These are phyloP conservation scores for Philopotamus ludificatus DNA, from an alignment of 1,140 invertebrate species.

Conservation along the genomic window DNA sequence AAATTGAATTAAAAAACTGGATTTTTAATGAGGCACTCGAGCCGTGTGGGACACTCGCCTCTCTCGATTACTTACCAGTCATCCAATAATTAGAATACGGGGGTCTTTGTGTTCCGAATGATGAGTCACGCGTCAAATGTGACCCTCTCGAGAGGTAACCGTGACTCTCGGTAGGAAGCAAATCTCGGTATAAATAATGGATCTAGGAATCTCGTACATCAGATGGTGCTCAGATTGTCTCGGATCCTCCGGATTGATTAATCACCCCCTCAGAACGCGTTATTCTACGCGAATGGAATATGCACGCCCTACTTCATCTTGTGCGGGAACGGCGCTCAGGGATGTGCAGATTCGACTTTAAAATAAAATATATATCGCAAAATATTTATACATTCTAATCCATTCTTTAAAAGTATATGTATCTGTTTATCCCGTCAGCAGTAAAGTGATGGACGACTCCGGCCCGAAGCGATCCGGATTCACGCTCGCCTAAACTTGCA, in stretches of 20 bases:
- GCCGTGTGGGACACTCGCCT: too few relatives aligned
- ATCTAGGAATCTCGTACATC: background rate
- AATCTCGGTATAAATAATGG: background rate
- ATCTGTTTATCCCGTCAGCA: too few relatives aligned
- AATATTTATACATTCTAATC: too few relatives aligned
- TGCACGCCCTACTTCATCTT: constrained; percentile 5
- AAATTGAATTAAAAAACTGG: too few relatives aligned
- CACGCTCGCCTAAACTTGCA: too few relatives aligned
- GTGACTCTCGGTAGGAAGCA: background rate
- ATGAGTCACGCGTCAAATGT: background rate
- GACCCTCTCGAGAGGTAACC: background rate
- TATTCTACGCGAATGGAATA: constrained; percentile 14
- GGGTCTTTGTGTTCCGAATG: background rate
- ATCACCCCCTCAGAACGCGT: constrained; percentile 3
- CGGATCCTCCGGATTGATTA: constrained; percentile 13
- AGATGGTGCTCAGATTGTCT: background rate
- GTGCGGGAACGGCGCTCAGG: background rate
- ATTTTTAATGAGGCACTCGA: too few relatives aligned
- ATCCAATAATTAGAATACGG: background rate
- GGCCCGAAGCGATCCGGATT: too few relatives aligned
- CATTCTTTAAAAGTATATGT: too few relatives aligned
- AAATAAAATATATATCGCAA: too few relatives aligned
- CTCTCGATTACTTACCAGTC: too few relatives aligned
- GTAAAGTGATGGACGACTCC: too few relatives aligned
- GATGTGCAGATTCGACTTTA: too few relatives aligned